These are phyloP conservation scores for Drosophila borealis DNA, from an alignment of 2,888 invertebrate genomes.

Conservation along the genomic window DNA sequence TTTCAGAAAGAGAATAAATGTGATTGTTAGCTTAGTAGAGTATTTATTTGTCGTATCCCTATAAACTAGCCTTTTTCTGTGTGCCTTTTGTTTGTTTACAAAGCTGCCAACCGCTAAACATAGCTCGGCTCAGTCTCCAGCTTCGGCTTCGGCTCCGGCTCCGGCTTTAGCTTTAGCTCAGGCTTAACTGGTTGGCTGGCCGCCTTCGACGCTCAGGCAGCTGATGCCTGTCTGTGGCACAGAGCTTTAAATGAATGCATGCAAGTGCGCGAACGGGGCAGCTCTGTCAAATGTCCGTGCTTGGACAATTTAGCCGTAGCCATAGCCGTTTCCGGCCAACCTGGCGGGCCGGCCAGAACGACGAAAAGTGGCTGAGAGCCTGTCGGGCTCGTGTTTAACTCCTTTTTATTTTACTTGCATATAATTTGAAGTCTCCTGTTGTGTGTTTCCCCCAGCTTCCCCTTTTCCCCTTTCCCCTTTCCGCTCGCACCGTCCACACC, in stretches of 20 bases:
- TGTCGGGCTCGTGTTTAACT: constrained; percentile 19
- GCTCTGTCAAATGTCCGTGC: constrained; percentile 2
- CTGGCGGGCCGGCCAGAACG: constrained; percentile 8
- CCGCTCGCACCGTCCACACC: not conserved
- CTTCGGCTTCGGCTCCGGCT: not conserved
- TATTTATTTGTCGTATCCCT: not conserved
- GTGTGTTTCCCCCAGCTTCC: not conserved
- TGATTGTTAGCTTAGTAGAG: not conserved
- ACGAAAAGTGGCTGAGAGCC: constrained; percentile 11
- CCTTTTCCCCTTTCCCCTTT: not conserved
- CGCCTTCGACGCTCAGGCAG: constrained; percentile 7
- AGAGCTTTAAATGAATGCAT: constrained; percentile 75
- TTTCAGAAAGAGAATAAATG: no score
- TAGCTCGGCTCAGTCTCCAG: constrained; percentile 8
- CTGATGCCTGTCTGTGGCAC: constrained; percentile 43
- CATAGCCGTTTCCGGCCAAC: constrained; percentile 8
- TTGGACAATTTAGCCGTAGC: constrained; percentile 7
- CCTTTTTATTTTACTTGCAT: constrained; percentile 10
- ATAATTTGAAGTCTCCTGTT: constrained; percentile 19
- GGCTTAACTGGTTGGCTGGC: constrained; percentile 5
- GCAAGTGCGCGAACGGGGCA: constrained; percentile 52
- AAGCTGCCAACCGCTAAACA: constrained; percentile 26
- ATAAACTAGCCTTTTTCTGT: no score
- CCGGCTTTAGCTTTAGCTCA: not conserved
- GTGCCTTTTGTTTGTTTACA: constrained; percentile 7